These are phyloP conservation scores for Brachyptera putata DNA, from an alignment of 2,888 invertebrate genomes.

Conservation along the genomic window DNA sequence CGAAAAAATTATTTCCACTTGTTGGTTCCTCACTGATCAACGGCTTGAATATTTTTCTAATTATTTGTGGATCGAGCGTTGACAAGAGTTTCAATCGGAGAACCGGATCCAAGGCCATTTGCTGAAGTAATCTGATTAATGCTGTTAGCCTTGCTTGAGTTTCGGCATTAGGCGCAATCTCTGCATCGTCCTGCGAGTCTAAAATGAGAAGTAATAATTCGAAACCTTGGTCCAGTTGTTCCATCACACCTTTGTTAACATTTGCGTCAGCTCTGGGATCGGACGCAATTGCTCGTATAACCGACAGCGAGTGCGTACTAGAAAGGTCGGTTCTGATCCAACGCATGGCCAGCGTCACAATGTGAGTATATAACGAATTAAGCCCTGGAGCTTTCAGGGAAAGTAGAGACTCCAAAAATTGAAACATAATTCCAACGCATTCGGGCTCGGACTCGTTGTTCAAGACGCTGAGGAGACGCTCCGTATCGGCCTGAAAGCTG, in stretches of 20 bases:
- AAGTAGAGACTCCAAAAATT: constrained; percentile 49
- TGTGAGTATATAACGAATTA: constrained; percentile 43
- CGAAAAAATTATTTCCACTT: constrained; percentile 39
- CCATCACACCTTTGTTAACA: constrained; percentile 36
- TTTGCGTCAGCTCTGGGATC: constrained; percentile 4
- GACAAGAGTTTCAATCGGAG: constrained; percentile 44
- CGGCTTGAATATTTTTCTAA: constrained; percentile 45
- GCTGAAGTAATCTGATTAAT: constrained; percentile 49
- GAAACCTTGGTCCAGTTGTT: constrained; percentile 40
- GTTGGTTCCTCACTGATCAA: constrained; percentile 41
- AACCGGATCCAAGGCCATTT: constrained; percentile 43
- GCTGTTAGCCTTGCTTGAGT: constrained; percentile 45
- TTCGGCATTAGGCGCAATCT: constrained; percentile 41
- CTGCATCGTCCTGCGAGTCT: too few relatives aligned
- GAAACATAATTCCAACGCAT: constrained; percentile 49
- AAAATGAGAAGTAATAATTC: constrained; percentile 44
- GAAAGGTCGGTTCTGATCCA: constrained; percentile 47
- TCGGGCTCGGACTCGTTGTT: constrained; percentile 43
- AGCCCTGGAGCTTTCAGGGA: constrained; percentile 46
- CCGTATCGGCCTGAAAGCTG: constrained; percentile 39
- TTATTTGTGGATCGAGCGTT: constrained; percentile 43
- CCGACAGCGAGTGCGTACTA: constrained; percentile 26
- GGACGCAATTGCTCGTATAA: constrained; percentile 21
- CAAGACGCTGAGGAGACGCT: constrained; percentile 33
- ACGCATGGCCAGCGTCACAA: constrained; percentile 47